Conservation (phyloP, 2,113 vertebrate genomes). For the Lepus americanus region DNA sequence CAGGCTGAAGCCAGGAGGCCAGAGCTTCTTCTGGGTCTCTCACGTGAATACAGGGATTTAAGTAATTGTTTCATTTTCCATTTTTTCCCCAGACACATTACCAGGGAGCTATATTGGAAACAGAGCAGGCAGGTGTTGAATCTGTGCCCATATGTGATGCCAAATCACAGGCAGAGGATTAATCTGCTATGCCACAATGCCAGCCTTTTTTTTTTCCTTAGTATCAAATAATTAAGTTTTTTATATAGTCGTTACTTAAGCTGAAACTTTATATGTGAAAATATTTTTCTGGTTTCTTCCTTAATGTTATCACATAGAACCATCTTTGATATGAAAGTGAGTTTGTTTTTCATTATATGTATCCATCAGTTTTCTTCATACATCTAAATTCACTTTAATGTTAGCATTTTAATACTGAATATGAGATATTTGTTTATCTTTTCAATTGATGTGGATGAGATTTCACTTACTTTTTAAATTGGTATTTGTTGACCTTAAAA, state of each 20-base stretch:
- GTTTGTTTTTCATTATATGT: background rate
- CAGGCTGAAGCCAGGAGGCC: no score
- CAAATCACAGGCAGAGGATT: no score
- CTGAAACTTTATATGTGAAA: background rate
- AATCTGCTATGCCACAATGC: no score
- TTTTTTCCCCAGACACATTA: no score
- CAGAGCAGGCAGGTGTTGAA: no score
- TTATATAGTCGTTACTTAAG: background rate
- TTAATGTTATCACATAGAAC: background rate
- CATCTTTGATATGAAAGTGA: background rate
- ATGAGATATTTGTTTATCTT: background rate
- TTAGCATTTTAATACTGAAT: slow-evolving; percentile 20
- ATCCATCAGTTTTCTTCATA: background rate
- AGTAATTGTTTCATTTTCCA: no score
- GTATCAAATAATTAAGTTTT: background rate
- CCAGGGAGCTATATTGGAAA: no score
- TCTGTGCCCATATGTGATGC: no score
- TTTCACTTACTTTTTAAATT: background rate
- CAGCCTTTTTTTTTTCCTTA: background rate
- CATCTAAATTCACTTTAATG: background rate
- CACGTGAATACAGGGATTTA: no score
- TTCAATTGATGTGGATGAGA: background rate
- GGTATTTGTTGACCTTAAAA: background rate
- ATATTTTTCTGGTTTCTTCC: background rate
- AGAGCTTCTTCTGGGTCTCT: no score